Percentiles rank a stretch among this genome's conserved stretches.
Conservation (phyloP, 2,113 vertebrate species). For the Ciconia maguari region DNA sequence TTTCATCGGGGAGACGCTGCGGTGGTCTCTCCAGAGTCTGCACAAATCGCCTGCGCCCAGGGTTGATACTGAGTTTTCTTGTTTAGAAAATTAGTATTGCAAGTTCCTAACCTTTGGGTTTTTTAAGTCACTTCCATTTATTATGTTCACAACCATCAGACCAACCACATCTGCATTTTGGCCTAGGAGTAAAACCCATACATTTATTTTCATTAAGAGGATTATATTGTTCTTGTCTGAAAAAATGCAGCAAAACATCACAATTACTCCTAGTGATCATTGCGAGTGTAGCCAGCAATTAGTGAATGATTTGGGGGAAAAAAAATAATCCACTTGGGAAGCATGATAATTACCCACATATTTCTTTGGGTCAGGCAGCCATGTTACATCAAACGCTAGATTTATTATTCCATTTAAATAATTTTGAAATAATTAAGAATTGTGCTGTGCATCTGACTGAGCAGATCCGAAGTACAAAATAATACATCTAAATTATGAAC, state of each 20-base stretch:
- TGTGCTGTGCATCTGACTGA: slow-evolving; percentile 51
- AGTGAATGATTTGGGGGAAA: slow-evolving; percentile 36
- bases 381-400: slow-evolving; percentile 54
- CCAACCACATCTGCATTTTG: slow-evolving; percentile 9
- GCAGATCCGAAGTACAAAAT: slow-evolving; percentile 8
- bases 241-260: slow-evolving; percentile 23
- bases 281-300: slow-evolving; percentile 51
- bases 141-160: neutral
- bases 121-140: neutral
- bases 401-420: slow-evolving; percentile 61
- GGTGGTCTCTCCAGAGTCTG: neutral
- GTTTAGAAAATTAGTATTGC: neutral
- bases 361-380: slow-evolving; percentile 64
- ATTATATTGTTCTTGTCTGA: slow-evolving; percentile 32
- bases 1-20: fast-evolving
- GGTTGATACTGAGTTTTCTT: neutral
- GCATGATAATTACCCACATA: slow-evolving; percentile 56
- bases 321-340: slow-evolving; percentile 39
- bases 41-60: neutral
- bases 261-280: slow-evolving; percentile 45
- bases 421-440: slow-evolving; percentile 71
- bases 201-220: slow-evolving; percentile 63
- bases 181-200: slow-evolving; percentile 24
- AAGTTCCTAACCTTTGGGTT: neutral
- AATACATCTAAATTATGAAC: slow-evolving; percentile 62